Evolutionary conservation across 2,797 vertebrate species (phyloP).

Genomic region (Myotis myotis): DNA sequence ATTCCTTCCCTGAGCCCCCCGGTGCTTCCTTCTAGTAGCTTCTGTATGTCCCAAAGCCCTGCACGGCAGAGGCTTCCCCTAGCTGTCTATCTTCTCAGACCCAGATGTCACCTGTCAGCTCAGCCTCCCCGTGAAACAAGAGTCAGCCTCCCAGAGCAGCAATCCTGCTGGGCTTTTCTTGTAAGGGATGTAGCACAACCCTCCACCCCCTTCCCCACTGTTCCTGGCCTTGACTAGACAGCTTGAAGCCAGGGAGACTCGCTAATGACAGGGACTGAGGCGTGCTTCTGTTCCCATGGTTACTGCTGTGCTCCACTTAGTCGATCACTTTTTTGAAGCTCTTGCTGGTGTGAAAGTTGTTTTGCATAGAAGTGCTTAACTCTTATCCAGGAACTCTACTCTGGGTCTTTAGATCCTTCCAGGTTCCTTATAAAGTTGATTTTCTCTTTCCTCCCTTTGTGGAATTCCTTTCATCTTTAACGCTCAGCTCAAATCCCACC

Average conservation of each 20-base stretch:
- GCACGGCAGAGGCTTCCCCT: not conserved
- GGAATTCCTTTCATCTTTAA: conserved; percentile 52
- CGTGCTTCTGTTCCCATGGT: conserved; percentile 71
- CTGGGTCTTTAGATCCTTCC: conserved; percentile 11
- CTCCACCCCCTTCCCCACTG: not conserved
- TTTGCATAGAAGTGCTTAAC: conserved; percentile 60
- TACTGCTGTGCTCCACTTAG: conserved; percentile 66
- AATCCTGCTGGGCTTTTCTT: not conserved
- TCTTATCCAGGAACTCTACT: conserved; percentile 28
- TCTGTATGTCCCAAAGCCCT: not conserved
- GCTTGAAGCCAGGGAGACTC: conserved; percentile 52
- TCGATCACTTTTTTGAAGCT: conserved; percentile 70
- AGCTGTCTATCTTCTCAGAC: not conserved
- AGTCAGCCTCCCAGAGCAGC: not conserved
- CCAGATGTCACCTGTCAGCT: conserved; percentile 43
- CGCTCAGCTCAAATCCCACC: not conserved
- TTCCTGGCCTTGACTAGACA: conserved; percentile 46
- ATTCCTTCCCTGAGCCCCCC: not conserved
- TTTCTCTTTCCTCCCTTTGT: not conserved
- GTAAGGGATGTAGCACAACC: not conserved
- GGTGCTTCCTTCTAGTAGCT: not conserved
- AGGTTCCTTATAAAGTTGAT: conserved; percentile 12
- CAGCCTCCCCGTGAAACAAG: not conserved
- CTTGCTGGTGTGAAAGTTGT: conserved; percentile 67
- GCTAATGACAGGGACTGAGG: conserved; percentile 54